phyloP scores from a whole-genome alignment of 2,797 vertebrate genomes.

The Streptopelia turtur region DNA sequence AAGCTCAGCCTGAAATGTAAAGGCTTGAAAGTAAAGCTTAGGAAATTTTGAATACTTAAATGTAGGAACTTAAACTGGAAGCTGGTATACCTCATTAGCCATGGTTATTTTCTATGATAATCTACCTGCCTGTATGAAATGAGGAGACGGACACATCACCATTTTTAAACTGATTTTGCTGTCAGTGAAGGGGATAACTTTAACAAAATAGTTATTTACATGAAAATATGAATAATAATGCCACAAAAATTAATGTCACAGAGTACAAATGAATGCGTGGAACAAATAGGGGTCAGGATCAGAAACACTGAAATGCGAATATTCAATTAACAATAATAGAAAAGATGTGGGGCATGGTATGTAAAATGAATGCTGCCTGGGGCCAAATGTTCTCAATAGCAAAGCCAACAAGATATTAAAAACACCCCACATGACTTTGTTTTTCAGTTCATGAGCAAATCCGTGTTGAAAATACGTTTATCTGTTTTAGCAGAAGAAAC shows the following conservation, averaged over 20 bases:
- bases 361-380: slow-evolving; percentile 44
- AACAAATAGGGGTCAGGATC: slow-evolving; percentile 28
- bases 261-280: not conserved
- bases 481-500: slow-evolving; percentile 47
- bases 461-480: slow-evolving; percentile 51
- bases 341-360: slow-evolving; percentile 16
- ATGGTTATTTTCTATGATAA: not conserved
- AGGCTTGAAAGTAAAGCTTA: not conserved
- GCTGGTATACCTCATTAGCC: not conserved
- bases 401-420: slow-evolving; percentile 57
- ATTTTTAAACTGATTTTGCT: not conserved
- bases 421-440: slow-evolving; percentile 44
- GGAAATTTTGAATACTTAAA: not conserved
- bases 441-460: slow-evolving; percentile 62
- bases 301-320: slow-evolving; percentile 50
- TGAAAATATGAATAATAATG: not conserved
- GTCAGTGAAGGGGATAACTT: not conserved
- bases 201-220: not conserved
- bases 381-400: slow-evolving; percentile 22
- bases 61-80: not conserved
- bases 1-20: not conserved
- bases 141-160: not conserved
- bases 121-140: not conserved
- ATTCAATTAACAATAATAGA: slow-evolving; percentile 52
- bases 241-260: not conserved